Evolutionary conservation across 2,797 vertebrate genomes (phyloP).

Genomic region (Acanthopagrus latus): DNA sequence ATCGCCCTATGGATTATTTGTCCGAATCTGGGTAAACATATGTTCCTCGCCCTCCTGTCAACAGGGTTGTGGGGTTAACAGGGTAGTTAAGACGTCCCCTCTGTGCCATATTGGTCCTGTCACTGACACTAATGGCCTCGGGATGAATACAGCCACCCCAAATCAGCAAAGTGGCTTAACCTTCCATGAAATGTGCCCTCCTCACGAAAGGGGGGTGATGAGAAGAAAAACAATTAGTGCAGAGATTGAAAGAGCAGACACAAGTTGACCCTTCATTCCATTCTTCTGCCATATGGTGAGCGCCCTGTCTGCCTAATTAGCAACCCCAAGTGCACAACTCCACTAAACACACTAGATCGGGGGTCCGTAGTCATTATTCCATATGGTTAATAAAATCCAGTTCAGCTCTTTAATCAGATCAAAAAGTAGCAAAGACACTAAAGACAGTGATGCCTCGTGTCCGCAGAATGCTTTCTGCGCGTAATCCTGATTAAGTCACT

Average conservation of each 20-base stretch:
- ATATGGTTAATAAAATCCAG: background rate
- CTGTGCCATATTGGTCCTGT: slow-evolving; percentile 45
- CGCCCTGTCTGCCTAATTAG: slow-evolving; percentile 76
- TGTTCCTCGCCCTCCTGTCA: background rate
- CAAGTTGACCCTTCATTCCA: slow-evolving; percentile 67
- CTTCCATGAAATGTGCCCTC: slow-evolving; percentile 71
- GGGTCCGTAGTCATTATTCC: background rate
- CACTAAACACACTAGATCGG: slow-evolving; percentile 48
- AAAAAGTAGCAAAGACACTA: slow-evolving; percentile 36
- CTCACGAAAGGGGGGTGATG: slow-evolving; percentile 58
- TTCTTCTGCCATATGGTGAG: slow-evolving; percentile 84
- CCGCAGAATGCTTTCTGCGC: slow-evolving; percentile 38
- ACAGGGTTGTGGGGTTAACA: background rate
- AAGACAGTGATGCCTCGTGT: slow-evolving; percentile 13
- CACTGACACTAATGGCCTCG: slow-evolving; percentile 53
- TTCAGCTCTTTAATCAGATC: slow-evolving; percentile 22
- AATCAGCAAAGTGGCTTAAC: slow-evolving; percentile 83
- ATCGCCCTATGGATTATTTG: background rate
- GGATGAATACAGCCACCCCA: slow-evolving; percentile 58
- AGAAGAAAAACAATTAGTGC: slow-evolving; percentile 82
- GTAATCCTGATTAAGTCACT: slow-evolving; percentile 71
- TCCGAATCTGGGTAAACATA: background rate
- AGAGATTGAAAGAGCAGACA: slow-evolving; percentile 78
- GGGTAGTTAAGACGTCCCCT: slow-evolving; percentile 9
- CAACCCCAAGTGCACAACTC: slow-evolving; percentile 57